Percentiles rank a stretch among this genome's conserved stretches.
phyloP scores from a whole-genome alignment of 2,797 vertebrate species.

The Neosilurus mollespiculum region DNA sequence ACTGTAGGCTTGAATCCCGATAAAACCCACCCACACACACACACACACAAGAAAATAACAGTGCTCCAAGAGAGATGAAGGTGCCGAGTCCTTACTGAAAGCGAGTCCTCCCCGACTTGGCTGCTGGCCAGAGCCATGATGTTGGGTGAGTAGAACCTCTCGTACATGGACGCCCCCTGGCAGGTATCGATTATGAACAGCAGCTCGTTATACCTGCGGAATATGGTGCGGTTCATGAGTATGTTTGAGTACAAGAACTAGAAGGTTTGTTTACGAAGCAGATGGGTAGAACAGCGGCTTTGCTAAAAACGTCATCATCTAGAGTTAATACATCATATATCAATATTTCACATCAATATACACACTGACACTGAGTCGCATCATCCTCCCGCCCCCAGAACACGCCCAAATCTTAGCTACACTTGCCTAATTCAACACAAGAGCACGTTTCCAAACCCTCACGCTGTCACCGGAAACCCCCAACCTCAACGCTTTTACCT shows the following conservation, averaged over 20 bases:
- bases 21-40: no score
- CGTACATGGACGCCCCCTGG: constrained; percentile 98
- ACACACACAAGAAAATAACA: no score
- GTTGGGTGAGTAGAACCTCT: constrained; percentile 96
- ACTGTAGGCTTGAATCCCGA: no score
- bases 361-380: constrained; percentile 31
- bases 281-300: no score
- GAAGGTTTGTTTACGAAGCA: no score
- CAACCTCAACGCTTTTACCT: constrained; percentile 69
- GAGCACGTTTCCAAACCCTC: not conserved
- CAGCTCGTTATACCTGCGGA: constrained; percentile 91
- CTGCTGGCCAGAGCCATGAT: constrained; percentile 97
- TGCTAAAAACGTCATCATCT: no score
- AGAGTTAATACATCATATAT: no score
- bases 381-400: constrained; percentile 22
- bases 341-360: no score
- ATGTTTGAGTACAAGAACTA: no score
- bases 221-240: not conserved
- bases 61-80: no score
- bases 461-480: no score
- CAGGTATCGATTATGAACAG: constrained; percentile 98
- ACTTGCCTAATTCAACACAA: not conserved
- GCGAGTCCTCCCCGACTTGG: constrained; percentile 96
- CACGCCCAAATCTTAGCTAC: constrained; percentile 10
- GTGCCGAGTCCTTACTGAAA: constrained; percentile 81